Base-by-base conservation (phyloP, 2,797 vertebrate genomes). In the Crax fasciolata region DNA sequence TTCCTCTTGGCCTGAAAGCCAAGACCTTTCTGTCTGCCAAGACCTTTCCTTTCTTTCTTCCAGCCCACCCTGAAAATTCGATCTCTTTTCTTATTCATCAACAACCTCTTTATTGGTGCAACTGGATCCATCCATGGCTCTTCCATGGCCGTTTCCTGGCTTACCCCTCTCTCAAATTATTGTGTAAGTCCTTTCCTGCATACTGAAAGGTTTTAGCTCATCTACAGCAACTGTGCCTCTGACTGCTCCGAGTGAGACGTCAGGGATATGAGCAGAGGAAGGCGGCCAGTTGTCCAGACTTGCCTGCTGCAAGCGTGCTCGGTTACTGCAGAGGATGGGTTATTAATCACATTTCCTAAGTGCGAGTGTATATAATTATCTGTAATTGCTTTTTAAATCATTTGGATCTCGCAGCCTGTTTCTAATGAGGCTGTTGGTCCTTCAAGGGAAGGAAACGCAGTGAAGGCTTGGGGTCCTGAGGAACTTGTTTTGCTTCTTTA, bases 291-390 rank as follows among this genome's bases (percentile, higher is more conserved):
- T 87, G 92, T 79, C 94, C 90, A 48, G 77, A 32, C 74, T 66
- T 78, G 80, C 74, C 86, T 73, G 90, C 71, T 19, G 17, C 43
- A 24, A 54, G 70, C 38, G 2, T 23, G 58, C 52, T 61, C 41
- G 10, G 52, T 75, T 2, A 3, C 66, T 67, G 58, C 59, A 23
- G 55, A 41, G 65, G 24, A 43, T 51, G 48, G 59, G 74, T 66
- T 48, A 92, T 86, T 78, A 75, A 95, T 91, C 89, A 49, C 41
- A 8, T 44, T 77, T 82, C 67, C 63, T 43, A 30, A 46, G 17
- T 39, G 13, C 39, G 17, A 35, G 38, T 30, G 19, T 20, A 5
- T 54, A 8, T 70, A 66, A 87, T 90, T 86, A 72, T 11, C 80
- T 58, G 3, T 66, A 52, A 75, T 63, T 75, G 78, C 91, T 78